Evolutionary conservation across 2,888 invertebrate genomes (phyloP).

Genomic region (Cryptocephalus moraei): DNA sequence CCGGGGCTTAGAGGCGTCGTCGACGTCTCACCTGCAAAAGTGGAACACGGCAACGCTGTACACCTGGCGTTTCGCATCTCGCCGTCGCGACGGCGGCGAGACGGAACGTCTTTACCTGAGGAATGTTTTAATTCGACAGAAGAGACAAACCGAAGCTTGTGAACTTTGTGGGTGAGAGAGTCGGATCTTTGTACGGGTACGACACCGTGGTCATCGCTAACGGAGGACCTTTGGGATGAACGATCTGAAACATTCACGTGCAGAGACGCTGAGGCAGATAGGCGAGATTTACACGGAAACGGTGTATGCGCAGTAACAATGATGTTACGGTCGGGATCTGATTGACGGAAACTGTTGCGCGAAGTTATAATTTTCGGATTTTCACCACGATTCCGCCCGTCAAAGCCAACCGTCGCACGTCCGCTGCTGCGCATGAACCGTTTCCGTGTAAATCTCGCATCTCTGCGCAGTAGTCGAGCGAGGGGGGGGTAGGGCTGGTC

Average conservation of each 20-base stretch:
- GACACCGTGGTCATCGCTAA: conserved; percentile 43
- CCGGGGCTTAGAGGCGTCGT: conserved; percentile 66
- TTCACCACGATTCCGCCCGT: too few species aligned
- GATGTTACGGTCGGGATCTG: too few species aligned
- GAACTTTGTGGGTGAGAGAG: conserved; percentile 43
- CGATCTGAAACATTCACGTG: conserved; percentile 44
- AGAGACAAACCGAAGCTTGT: conserved; percentile 70
- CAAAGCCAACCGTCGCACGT: too few species aligned
- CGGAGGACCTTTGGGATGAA: conserved; percentile 45
- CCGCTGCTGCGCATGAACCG: too few species aligned
- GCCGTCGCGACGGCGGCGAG: background rate
- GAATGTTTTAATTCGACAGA: conserved; percentile 73
- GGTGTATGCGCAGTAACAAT: too few species aligned
- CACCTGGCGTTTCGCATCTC: too few species aligned
- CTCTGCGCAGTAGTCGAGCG: too few species aligned
- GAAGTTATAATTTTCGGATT: too few species aligned
- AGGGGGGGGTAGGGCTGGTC: too few species aligned
- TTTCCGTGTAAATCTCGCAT: too few species aligned
- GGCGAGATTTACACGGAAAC: conserved; percentile 3
- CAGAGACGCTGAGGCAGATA: conserved; percentile 8
- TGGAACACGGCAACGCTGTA: background rate
- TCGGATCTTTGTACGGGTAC: conserved; percentile 34
- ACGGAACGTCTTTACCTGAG: conserved; percentile 47
- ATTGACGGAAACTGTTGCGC: too few species aligned
- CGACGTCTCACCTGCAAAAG: conserved; percentile 57